Evolutionary conservation across 2,888 invertebrate species (phyloP).

Genomic region (Caprella mutica): DNA sequence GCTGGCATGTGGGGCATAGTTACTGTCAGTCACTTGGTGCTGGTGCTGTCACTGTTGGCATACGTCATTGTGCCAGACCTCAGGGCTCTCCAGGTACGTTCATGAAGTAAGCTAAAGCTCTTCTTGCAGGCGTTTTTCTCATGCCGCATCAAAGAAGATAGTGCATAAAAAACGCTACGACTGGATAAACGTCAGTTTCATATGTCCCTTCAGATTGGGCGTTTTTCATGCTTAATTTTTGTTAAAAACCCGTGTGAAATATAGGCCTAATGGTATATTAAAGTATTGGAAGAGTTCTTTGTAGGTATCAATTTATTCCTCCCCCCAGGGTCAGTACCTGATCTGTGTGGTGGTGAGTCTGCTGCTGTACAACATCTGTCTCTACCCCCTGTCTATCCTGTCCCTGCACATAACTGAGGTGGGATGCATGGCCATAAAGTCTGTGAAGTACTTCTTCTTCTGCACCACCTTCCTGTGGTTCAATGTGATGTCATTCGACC

Average conservation of each 20-base stretch:
- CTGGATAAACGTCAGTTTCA: too few relatives aligned
- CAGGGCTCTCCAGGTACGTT: conserved; percentile 25
- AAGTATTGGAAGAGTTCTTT: not conserved
- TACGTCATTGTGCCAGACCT: conserved; percentile 24
- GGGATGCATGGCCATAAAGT: conserved; percentile 28
- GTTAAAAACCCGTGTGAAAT: not conserved
- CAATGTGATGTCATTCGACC: conserved; percentile 29
- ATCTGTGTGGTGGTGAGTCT: conserved; percentile 29
- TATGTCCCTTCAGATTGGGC: too few relatives aligned
- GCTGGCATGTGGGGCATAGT: conserved; percentile 24
- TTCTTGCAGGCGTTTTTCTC: too few relatives aligned
- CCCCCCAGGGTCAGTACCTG: conserved; percentile 30
- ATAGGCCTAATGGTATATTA: not conserved
- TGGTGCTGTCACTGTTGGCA: conserved; percentile 20
- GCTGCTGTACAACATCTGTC: conserved; percentile 26
- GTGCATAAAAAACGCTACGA: too few relatives aligned
- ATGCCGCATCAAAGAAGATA: too few relatives aligned
- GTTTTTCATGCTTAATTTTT: too few relatives aligned
- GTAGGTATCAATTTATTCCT: not conserved
- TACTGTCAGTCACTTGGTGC: conserved; percentile 18
- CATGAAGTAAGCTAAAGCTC: not conserved
- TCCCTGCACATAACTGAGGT: conserved; percentile 21
- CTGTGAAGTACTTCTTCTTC: conserved; percentile 33
- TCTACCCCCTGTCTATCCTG: conserved; percentile 23
- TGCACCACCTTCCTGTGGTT: conserved; percentile 32